Evolutionary conservation across 30 jellyfish, hydroid and myxozoan species (phyloP).

Genomic region (Chrysaora quinquecirrha): DNA sequence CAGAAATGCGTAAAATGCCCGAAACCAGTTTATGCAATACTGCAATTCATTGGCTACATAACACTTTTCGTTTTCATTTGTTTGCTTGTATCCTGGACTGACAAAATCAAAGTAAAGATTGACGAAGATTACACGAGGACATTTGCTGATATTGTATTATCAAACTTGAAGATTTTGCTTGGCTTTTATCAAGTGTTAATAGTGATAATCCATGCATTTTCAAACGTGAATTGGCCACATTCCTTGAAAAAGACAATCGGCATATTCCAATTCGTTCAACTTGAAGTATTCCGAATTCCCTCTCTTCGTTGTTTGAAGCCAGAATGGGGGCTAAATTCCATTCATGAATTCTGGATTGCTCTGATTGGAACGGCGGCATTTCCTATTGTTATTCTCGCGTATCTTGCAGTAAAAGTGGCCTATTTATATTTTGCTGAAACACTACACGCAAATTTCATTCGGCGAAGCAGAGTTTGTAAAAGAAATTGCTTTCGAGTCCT

Average conservation of each 20-base stretch:
- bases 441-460: background rate
- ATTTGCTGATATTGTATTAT: constrained; percentile 47
- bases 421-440: background rate
- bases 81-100: constrained; percentile 39
- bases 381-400: constrained; percentile 23
- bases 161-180: constrained; percentile 46
- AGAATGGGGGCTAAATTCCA: constrained; percentile 18
- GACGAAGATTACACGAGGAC: constrained; percentile 12
- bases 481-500: background rate
- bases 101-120: background rate
- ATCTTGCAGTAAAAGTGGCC: constrained; percentile 4
- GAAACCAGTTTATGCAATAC: background rate
- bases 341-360: constrained; percentile 41
- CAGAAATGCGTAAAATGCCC: constrained; percentile 49
- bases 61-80: constrained; percentile 28
- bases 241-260: background rate
- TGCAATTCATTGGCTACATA: constrained; percentile 24
- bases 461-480: background rate
- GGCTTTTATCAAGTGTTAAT: constrained; percentile 54
- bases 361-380: constrained; percentile 32
- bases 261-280: constrained; percentile 16
- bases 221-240: constrained; percentile 57
- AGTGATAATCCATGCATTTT: constrained; percentile 16
- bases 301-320: constrained; percentile 57
- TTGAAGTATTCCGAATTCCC: constrained; percentile 39